These are phyloP conservation scores for Acomys russatus DNA, from an alignment of 2,797 vertebrate genomes.

Conservation along the genomic window DNA sequence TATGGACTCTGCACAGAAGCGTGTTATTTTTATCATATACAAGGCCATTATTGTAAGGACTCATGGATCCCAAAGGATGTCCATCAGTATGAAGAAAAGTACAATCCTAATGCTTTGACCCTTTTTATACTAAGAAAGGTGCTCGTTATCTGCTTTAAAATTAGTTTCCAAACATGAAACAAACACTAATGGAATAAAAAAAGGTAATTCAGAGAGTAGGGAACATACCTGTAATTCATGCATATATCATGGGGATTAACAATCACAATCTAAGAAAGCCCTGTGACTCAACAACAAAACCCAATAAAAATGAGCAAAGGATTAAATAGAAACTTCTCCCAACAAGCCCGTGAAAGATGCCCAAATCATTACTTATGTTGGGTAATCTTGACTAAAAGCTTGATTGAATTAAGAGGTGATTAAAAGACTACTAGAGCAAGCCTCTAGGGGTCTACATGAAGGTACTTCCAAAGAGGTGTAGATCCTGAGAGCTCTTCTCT, in stretches of 20 bases:
- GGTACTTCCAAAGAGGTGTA: not conserved
- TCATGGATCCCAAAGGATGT: not conserved
- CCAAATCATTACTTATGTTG: not conserved
- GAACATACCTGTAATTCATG: not conserved
- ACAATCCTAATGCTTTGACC: not conserved
- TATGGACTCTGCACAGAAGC: not conserved
- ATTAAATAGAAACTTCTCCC: not conserved
- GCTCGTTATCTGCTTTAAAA: not conserved
- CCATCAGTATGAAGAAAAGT: not conserved
- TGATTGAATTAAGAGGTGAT: not conserved
- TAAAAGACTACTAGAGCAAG: not conserved
- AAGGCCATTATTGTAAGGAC: not conserved
- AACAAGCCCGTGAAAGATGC: not conserved
- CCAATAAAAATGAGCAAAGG: not conserved
- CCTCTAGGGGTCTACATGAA: not conserved
- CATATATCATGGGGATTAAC: not conserved
- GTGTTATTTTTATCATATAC: not conserved
- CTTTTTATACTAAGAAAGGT: not conserved
- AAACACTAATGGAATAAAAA: not conserved
- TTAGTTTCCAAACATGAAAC: not conserved
- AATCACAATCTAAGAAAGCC: not conserved
- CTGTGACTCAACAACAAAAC: not conserved
- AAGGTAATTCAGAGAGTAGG: not conserved
- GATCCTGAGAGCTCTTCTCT: not conserved
- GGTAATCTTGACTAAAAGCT: not conserved